These are phyloP conservation scores for Agrotis segetum DNA, from an alignment of 2,888 invertebrate genomes.

Conservation along the genomic window DNA sequence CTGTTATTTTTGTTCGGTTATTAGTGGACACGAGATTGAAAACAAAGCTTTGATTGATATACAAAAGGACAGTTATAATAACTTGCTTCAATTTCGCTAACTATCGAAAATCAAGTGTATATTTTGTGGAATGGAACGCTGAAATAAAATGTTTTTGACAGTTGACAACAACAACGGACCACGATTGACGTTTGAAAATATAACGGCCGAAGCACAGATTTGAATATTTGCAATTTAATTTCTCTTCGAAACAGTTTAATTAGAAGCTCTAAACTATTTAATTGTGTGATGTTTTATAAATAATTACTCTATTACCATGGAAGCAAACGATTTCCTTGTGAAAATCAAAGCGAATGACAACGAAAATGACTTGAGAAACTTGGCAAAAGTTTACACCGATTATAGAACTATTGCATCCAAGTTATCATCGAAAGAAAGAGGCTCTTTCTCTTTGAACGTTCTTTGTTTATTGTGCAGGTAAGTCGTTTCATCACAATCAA, in stretches of 20 bases:
- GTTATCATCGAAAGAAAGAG: slow-evolving; percentile 75
- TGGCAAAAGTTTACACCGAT: slow-evolving; percentile 71
- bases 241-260: slow-evolving; percentile 18
- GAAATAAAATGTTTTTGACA: too few relatives aligned
- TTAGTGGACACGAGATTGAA: too few relatives aligned
- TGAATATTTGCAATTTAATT: slow-evolving; percentile 13
- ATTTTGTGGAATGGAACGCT: too few relatives aligned
- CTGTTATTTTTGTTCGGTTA: background rate
- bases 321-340: slow-evolving; percentile 78
- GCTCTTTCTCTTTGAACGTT: slow-evolving; percentile 80
- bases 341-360: slow-evolving; percentile 80
- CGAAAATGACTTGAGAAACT: slow-evolving; percentile 72
- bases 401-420: slow-evolving; percentile 73
- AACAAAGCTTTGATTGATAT: too few relatives aligned
- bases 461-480: slow-evolving; percentile 86
- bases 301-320: slow-evolving; percentile 67
- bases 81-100: too few relatives aligned
- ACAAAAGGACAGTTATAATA: too few relatives aligned
- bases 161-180: slow-evolving; percentile 1
- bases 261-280: slow-evolving; percentile 2
- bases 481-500: too few relatives aligned
- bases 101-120: too few relatives aligned
- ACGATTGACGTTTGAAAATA: slow-evolving; percentile 32
- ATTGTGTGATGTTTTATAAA: slow-evolving; percentile 29
- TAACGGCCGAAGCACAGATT: slow-evolving; percentile 37